A percentile compares a stretch with the other conserved stretches of the same genome.
Evolutionary conservation across 64 coral and sea anemone genomes (phyloP).

Genomic region (Montipora sp.): DNA sequence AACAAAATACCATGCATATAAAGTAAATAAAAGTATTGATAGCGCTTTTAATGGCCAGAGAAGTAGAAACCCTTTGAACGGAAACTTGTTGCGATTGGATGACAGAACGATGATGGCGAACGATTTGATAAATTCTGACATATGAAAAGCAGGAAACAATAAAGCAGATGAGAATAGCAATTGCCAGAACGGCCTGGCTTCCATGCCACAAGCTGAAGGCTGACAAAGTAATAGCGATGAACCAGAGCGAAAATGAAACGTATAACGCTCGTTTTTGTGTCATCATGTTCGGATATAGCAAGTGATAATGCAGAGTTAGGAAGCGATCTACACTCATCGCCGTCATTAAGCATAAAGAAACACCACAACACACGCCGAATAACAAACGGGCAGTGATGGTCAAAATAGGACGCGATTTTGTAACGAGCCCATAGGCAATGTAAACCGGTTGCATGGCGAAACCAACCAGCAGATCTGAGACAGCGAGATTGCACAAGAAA

Average conservation of each 20-base stretch:
- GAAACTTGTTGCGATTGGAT: neutral
- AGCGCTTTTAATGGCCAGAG: neutral
- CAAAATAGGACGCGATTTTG: neutral
- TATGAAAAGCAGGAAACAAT: neutral
- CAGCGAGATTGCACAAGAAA: constrained; percentile 13
- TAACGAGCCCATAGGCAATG: neutral
- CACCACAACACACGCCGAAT: neutral
- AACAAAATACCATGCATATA: constrained; percentile 11
- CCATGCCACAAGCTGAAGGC: neutral
- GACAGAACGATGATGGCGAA: neutral
- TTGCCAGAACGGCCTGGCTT: neutral
- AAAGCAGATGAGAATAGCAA: neutral
- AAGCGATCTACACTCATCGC: neutral
- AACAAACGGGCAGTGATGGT: too few species aligned
- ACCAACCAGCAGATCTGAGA: constrained; percentile 7
- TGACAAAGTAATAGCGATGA: neutral
- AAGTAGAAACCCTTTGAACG: neutral
- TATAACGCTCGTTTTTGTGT: neutral
- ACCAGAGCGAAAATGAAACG: neutral
- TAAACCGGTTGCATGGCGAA: neutral
- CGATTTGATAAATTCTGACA: neutral
- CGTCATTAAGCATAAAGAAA: neutral
- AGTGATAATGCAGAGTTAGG: constrained; percentile 3
- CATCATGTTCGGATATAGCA: constrained; percentile 17
- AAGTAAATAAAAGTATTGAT: constrained; percentile 8